phyloP scores from a whole-genome alignment of 2,888 invertebrate species.

The Abrostola tripartita region DNA sequence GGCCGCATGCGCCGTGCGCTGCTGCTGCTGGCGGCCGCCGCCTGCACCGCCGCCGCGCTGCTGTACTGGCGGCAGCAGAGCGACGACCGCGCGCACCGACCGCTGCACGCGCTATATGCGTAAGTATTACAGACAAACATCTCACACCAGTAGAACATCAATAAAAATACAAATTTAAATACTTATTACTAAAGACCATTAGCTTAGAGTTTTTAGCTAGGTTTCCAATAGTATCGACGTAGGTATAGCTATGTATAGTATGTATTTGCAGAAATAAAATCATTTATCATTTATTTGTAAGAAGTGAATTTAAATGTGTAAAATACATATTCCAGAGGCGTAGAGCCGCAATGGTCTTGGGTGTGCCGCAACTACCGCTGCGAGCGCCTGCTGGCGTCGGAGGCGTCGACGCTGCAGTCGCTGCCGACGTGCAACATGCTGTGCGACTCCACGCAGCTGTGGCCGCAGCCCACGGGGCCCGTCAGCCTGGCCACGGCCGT shows the following conservation, averaged over 20 bases:
- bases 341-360: slow-evolving; percentile 92
- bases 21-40: slow-evolving; percentile 86
- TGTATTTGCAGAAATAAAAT: too few species aligned
- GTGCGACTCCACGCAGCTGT: slow-evolving; percentile 92
- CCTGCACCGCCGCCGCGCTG: slow-evolving; percentile 87
- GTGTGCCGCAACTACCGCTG: slow-evolving; percentile 91
- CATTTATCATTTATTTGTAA: too few species aligned
- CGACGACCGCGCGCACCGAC: slow-evolving; percentile 76
- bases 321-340: slow-evolving; percentile 75
- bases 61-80: slow-evolving; percentile 90
- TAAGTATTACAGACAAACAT: slow-evolving; percentile 65
- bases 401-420: slow-evolving; percentile 85
- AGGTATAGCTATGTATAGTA: too few species aligned
- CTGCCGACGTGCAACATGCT: slow-evolving; percentile 93
- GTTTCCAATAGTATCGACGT: too few species aligned
- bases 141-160: too few species aligned
- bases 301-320: too few species aligned
- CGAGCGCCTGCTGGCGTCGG: slow-evolving; percentile 86
- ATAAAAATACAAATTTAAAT: too few species aligned
- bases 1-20: slow-evolving; percentile 88
- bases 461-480: slow-evolving; percentile 94
- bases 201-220: too few species aligned
- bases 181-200: too few species aligned
- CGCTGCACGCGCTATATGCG: slow-evolving; percentile 74
- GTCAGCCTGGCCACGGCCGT: slow-evolving; percentile 90